Evolutionary conservation across 2,113 vertebrate genomes (phyloP).

Genomic region (Columbina picui): DNA sequence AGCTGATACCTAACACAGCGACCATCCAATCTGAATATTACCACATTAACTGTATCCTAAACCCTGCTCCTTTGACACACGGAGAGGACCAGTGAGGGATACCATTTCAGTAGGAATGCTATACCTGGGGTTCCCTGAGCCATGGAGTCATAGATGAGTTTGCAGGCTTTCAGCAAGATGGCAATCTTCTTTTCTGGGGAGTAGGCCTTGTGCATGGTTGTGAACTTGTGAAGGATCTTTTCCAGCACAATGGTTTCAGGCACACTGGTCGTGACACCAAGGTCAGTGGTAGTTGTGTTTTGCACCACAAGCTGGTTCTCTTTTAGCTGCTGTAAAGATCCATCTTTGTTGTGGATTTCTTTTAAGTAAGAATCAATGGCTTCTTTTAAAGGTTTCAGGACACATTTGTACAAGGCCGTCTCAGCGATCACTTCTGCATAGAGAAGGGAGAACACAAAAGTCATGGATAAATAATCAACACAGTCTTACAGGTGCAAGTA

Average conservation of each 20-base stretch:
- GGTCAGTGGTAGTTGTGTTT: constrained; percentile 90
- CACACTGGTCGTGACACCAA: constrained; percentile 91
- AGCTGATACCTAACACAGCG: neutral
- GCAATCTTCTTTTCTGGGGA: constrained; percentile 95
- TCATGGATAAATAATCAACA: neutral
- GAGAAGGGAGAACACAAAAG: neutral
- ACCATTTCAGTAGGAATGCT: neutral
- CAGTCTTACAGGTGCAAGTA: neutral
- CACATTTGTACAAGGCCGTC: constrained; percentile 90
- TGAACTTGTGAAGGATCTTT: constrained; percentile 90
- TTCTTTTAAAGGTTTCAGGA: constrained; percentile 91
- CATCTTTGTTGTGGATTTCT: constrained; percentile 83
- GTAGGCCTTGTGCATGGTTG: constrained; percentile 88
- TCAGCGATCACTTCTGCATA: constrained; percentile 87
- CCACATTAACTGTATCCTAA: neutral
- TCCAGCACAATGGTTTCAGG: constrained; percentile 89
- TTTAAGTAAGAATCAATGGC: constrained; percentile 84
- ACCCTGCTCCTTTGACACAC: neutral
- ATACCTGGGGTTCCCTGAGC: constrained; percentile 89
- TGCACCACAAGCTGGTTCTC: constrained; percentile 90
- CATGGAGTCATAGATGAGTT: constrained; percentile 98
- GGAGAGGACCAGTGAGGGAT: neutral
- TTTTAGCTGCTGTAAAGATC: constrained; percentile 83
- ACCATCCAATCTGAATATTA: neutral
- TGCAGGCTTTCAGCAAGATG: constrained; percentile 93